These are phyloP conservation scores for Rhogogaster chlorosoma DNA, from an alignment of 2,888 invertebrate genomes.

Conservation along the genomic window DNA sequence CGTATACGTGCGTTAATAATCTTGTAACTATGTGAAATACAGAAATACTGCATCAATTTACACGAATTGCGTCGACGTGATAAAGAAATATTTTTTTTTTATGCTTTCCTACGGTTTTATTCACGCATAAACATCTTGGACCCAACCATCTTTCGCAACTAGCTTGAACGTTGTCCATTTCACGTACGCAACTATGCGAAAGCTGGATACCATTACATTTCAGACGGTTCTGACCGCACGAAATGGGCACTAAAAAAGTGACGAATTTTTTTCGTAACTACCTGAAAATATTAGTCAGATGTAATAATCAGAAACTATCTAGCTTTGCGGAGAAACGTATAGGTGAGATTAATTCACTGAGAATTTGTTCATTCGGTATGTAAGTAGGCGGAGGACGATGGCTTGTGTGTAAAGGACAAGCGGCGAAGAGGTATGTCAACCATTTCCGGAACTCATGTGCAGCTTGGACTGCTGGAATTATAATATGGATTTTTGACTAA, in stretches of 20 bases:
- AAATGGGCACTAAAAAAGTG: neutral
- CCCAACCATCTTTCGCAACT: neutral
- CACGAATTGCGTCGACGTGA: no score
- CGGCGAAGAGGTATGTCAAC: conserved; percentile 30
- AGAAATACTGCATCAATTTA: neutral
- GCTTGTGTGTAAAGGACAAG: neutral
- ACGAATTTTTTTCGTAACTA: neutral
- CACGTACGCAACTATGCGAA: neutral
- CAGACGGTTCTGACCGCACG: neutral
- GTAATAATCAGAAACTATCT: neutral
- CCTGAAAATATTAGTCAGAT: neutral
- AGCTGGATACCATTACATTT: neutral
- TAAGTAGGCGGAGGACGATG: conserved; percentile 51
- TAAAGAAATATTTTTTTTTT: no score
- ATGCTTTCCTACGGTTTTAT: no score
- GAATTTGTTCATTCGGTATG: neutral
- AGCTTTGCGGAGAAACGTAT: conserved; percentile 12
- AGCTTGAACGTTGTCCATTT: neutral
- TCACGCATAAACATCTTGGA: no score
- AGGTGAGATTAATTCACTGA: neutral
- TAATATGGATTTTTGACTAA: neutral
- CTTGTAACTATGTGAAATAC: neutral
- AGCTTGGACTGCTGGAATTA: neutral
- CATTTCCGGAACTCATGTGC: conserved; percentile 38
- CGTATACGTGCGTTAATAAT: neutral